Evolutionary conservation across 2,888 invertebrate genomes (phyloP).

Genomic region (Tinea pellionella): DNA sequence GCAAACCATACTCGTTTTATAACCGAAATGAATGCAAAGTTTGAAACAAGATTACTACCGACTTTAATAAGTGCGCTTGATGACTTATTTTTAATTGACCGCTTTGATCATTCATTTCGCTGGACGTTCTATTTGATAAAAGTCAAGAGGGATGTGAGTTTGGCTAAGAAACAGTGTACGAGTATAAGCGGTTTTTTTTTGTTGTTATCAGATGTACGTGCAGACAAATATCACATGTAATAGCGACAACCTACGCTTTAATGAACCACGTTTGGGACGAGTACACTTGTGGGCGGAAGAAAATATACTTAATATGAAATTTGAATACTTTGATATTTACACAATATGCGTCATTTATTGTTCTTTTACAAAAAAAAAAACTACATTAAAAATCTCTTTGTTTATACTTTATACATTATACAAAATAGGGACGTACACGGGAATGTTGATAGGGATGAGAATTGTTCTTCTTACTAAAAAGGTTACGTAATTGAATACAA

Average conservation of each 20-base stretch:
- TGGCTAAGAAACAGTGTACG: slow-evolving; percentile 52
- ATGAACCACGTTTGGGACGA: slow-evolving; percentile 39
- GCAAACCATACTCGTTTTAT: slow-evolving; percentile 15
- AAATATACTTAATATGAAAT: neutral
- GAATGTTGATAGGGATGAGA: slow-evolving; percentile 8
- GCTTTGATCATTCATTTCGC: slow-evolving; percentile 1
- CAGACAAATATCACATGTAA: slow-evolving; percentile 55
- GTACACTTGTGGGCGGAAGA: neutral
- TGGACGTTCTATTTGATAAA: slow-evolving; percentile 19
- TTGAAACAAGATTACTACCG: slow-evolving; percentile 29
- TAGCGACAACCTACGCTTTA: slow-evolving; percentile 45
- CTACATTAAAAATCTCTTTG: neutral
- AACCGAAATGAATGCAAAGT: slow-evolving; percentile 16
- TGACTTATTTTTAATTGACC: slow-evolving; percentile 25
- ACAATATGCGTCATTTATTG: neutral
- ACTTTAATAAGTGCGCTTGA: slow-evolving; percentile 14
- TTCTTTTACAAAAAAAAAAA: neutral
- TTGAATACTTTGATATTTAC: neutral
- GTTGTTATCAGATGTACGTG: slow-evolving; percentile 53
- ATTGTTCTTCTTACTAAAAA: slow-evolving; percentile 4
- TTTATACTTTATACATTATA: neutral
- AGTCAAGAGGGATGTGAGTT: slow-evolving; percentile 37
- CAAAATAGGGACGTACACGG: neutral
- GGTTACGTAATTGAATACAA: slow-evolving; percentile 12
- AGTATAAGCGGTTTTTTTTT: slow-evolving; percentile 46